Conservation (phyloP, 2,888 invertebrate species). For the Periphyllus acericola region DNA sequence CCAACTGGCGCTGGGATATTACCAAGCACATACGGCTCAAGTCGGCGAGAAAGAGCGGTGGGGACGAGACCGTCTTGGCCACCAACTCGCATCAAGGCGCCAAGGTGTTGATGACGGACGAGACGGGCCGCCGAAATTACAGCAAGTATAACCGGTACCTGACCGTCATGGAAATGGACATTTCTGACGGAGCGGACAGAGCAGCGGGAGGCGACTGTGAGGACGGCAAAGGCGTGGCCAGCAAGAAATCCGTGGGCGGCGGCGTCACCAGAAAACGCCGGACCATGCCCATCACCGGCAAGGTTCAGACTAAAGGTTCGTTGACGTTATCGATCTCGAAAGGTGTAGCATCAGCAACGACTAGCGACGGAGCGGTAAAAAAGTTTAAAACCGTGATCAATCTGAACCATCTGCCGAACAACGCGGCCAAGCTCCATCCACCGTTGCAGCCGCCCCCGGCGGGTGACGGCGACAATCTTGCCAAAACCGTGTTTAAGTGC, state of each 20-base stretch:
- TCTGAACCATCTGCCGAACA: background rate
- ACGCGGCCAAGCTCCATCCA: constrained; percentile 2
- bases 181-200: constrained; percentile 64
- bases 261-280: background rate
- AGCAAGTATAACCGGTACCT: constrained; percentile 92
- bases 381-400: background rate
- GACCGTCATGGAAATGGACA: constrained; percentile 73
- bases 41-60: constrained; percentile 79
- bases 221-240: constrained; percentile 53
- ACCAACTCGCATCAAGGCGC: constrained; percentile 82
- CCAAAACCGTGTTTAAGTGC: constrained; percentile 85
- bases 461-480: background rate
- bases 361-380: background rate
- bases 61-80: constrained; percentile 77
- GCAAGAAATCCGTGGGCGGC: constrained; percentile 31
- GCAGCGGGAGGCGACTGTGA: constrained; percentile 54
- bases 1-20: constrained; percentile 97
- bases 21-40: constrained; percentile 94
- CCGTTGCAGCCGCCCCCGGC: constrained; percentile 13
- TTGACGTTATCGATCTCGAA: too few relatives aligned
- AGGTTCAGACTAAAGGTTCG: background rate
- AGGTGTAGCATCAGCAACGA: background rate
- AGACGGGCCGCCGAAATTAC: constrained; percentile 89
- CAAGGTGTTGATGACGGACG: constrained; percentile 89
- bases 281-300: background rate